Conservation (phyloP, 2,797 vertebrate species). For the Betta splendens region DNA sequence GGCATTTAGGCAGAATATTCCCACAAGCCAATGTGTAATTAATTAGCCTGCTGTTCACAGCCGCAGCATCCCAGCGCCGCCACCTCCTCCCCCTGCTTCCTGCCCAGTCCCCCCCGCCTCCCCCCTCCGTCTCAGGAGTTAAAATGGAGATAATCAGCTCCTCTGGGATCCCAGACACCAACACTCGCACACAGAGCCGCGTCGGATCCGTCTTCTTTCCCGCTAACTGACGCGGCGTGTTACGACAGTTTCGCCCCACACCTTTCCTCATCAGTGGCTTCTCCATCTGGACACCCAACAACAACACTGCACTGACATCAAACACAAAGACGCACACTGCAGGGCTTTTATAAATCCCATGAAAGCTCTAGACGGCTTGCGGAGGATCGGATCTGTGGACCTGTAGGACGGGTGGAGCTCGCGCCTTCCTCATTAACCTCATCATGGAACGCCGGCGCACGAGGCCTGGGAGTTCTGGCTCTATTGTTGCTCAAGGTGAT, state of each 20-base stretch:
- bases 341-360: constrained; percentile 24
- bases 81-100: constrained; percentile 63
- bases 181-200: constrained; percentile 43
- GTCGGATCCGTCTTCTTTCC: constrained; percentile 53
- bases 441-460: constrained; percentile 44
- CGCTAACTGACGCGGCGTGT: constrained; percentile 58
- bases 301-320: constrained; percentile 37
- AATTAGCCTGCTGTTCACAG: constrained; percentile 79
- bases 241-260: constrained; percentile 49
- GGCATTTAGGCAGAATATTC: constrained; percentile 73
- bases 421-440: constrained; percentile 71
- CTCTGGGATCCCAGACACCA: constrained; percentile 74
- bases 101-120: constrained; percentile 55
- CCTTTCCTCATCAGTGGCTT: constrained; percentile 40
- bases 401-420: constrained; percentile 13
- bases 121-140: constrained; percentile 65
- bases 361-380: constrained; percentile 29
- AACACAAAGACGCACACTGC: constrained; percentile 2
- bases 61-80: constrained; percentile 50
- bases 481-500: constrained; percentile 58
- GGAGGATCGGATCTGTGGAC: constrained; percentile 11
- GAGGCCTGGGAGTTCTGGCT: constrained; percentile 44
- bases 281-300: constrained; percentile 47
- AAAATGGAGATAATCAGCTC: constrained; percentile 81
- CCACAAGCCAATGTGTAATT: constrained; percentile 73